Conservation (phyloP, 53 echinoderm and acorn worm species). For the Holothuria leucospilota region DNA sequence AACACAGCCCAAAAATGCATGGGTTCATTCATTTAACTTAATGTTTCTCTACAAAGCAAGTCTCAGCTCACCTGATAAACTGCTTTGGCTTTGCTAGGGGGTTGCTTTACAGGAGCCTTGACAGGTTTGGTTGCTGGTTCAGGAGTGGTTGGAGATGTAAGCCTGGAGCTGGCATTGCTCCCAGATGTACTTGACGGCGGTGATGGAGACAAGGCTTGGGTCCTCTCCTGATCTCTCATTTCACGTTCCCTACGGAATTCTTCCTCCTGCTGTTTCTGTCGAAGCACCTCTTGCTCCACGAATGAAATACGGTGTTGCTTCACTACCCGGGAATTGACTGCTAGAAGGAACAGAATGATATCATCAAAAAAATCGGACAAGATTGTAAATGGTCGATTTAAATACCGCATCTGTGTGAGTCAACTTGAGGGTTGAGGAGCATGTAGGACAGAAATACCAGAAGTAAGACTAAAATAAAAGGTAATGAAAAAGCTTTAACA, state of each 20-base stretch:
- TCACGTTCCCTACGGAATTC: conserved; percentile 64
- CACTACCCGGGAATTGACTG: conserved; percentile 52
- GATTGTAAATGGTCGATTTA: no score
- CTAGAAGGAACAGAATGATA: neutral
- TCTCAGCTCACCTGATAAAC: conserved; percentile 36
- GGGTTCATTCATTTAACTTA: no score
- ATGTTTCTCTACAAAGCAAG: no score
- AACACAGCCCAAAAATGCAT: no score
- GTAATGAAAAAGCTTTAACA: no score
- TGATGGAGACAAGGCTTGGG: neutral
- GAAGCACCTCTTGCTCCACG: conserved; percentile 65
- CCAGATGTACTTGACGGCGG: neutral
- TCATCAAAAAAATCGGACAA: no score
- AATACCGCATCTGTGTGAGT: no score
- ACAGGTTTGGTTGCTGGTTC: conserved; percentile 29
- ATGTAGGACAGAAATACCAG: no score
- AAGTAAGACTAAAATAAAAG: no score
- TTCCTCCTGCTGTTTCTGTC: conserved; percentile 65
- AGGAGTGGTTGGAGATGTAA: conserved; percentile 18
- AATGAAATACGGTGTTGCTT: conserved; percentile 57
- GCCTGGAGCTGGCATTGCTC: neutral
- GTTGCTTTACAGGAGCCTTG: neutral
- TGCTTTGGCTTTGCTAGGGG: conserved; percentile 37
- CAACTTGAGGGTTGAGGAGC: no score
- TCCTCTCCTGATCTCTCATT: conserved; percentile 46